A percentile compares a stretch with the other conserved stretches of the same genome.
Evolutionary conservation across 2,888 invertebrate genomes (phyloP).

Genomic region (Diaphora mendica): DNA sequence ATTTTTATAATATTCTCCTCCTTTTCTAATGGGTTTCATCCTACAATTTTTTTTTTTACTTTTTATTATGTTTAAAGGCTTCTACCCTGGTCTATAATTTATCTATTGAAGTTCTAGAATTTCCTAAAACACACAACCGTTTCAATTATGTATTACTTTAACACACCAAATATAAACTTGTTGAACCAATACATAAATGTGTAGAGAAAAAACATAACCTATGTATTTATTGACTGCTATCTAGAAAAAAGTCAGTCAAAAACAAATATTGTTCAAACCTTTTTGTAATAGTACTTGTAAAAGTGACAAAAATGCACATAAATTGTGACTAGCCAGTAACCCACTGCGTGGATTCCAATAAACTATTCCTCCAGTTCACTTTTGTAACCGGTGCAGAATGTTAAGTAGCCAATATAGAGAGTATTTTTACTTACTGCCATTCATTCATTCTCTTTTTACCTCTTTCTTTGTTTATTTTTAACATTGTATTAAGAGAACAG

Average conservation of each 20-base stretch:
- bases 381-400: slow-evolving; percentile 24
- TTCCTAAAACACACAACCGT: no score
- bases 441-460: slow-evolving; percentile 6
- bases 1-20: no score
- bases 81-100: no score
- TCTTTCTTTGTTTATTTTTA: slow-evolving; percentile 12
- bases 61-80: no score
- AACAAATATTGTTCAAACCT: slow-evolving; percentile 13
- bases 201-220: not conserved
- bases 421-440: slow-evolving; percentile 14
- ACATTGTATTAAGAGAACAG: not conserved
- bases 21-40: no score
- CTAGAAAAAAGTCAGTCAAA: not conserved
- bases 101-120: no score
- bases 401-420: slow-evolving; percentile 25
- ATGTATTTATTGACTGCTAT: not conserved
- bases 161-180: not conserved
- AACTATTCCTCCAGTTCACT: slow-evolving; percentile 27
- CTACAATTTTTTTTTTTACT: no score
- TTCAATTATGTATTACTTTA: no score
- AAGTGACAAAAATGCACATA: slow-evolving; percentile 28
- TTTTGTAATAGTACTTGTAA: slow-evolving; percentile 17
- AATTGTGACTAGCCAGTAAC: slow-evolving; percentile 24
- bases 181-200: not conserved
- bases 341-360: slow-evolving; percentile 27